These are phyloP conservation scores for Morelia viridis DNA, from an alignment of 2,797 vertebrate species.

Conservation along the genomic window DNA sequence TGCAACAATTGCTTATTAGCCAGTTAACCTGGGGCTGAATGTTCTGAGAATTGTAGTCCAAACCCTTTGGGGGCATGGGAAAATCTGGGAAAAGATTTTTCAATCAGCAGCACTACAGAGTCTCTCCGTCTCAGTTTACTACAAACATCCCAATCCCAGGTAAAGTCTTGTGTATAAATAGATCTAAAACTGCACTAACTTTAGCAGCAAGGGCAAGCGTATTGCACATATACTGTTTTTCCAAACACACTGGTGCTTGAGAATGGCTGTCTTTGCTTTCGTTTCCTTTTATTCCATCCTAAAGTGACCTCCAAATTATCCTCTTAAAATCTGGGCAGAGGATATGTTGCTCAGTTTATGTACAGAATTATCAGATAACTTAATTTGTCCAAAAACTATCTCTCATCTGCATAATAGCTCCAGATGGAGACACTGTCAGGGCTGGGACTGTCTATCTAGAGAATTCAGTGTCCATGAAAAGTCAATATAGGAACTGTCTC, in stretches of 20 bases:
- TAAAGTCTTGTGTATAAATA: background rate
- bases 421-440: background rate
- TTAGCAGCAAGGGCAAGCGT: background rate
- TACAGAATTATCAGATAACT: background rate
- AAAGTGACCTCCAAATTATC: background rate
- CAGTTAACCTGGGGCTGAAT: background rate
- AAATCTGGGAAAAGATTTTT: background rate
- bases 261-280: background rate
- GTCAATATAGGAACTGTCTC: background rate
- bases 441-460: background rate
- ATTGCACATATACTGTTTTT: background rate
- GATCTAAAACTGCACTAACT: background rate
- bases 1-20: background rate
- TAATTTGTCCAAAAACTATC: background rate
- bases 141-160: background rate
- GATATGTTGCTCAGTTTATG: background rate
- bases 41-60: background rate
- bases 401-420: background rate
- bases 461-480: background rate
- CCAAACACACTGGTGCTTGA: background rate
- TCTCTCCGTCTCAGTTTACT: background rate
- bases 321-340: background rate
- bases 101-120: background rate
- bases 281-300: background rate
- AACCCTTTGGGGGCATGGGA: background rate